Evolutionary conservation across 1,140 invertebrate genomes (phyloP), one percentile per base, ranked within the genome.

Genomic region (Geopemphigus sp.): DNA sequence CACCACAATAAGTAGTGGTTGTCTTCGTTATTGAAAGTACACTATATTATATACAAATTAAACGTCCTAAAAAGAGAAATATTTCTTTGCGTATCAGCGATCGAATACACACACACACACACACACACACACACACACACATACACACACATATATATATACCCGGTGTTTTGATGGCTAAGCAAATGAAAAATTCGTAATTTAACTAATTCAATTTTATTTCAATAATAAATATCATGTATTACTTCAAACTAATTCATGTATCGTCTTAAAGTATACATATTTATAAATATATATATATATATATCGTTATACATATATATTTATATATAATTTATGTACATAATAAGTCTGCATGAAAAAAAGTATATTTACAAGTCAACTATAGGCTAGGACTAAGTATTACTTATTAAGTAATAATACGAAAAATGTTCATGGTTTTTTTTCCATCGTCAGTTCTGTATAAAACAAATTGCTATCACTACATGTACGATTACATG

Each of bases 191-290:
- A 39, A 39, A 8, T 8, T 8, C 32, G 32, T 8, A 8, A 39
- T 54, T 54, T 72, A 72, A 72, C 68, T 72, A 72, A 72, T 72
- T 54, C 68, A 72, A 54, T 72, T 72, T 72, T 72, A 72, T 72
- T 72, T 72, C 50, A 72, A 72, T 72, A 72, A 72, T 72, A 72
- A 72, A 72, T 72, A 72, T 72, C 50, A 72, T 72, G 68, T 72
- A 72, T 72, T 72, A 72, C 68, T 54, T 29, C 68, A 54, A 53
- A 72, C 68, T 72, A 72, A 72, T 72, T 54, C 68, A 72, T 29
- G 24, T 72, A 54, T 72, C 68, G 24, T 54, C 68, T 72, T 72
- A 72, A 72, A 72, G 47, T 72, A 72, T 72, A 72, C 68, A 54
- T 72, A 72, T 72, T 72, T 72, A 54, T 72, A 72, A 54, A 72